Percentiles rank a stretch among this genome's conserved stretches.
phyloP scores from a whole-genome alignment of 2,888 invertebrate species.

The Leptinotarsa juncta region DNA sequence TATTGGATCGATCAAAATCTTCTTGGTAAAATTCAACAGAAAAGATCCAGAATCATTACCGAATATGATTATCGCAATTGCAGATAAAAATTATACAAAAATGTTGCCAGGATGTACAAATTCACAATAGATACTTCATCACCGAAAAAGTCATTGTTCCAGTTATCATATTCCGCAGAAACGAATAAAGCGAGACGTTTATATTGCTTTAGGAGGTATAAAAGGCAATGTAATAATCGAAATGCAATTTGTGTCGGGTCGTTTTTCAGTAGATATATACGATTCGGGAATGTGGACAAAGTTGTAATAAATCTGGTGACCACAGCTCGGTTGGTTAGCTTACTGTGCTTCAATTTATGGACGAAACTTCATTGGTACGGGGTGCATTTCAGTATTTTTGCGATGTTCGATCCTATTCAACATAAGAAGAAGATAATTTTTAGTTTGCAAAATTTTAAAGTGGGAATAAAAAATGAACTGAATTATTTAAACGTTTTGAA shows the following conservation, averaged over 20 bases:
- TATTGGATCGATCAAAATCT: no score
- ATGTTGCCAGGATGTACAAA: not conserved
- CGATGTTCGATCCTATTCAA: not conserved
- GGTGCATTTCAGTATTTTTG: not conserved
- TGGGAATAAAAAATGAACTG: no score
- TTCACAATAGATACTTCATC: not conserved
- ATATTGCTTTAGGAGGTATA: slow-evolving; percentile 32
- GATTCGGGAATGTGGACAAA: slow-evolving; percentile 54
- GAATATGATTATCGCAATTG: no score
- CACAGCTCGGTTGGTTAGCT: slow-evolving; percentile 51
- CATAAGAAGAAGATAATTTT: no score
- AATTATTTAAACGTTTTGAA: no score
- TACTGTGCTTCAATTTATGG: slow-evolving; percentile 9
- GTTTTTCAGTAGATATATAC: slow-evolving; percentile 50
- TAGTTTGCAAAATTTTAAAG: no score
- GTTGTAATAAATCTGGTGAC: slow-evolving; percentile 63
- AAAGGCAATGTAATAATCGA: slow-evolving; percentile 45
- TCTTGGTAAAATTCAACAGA: no score
- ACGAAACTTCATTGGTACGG: not conserved
- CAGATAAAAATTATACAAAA: no score
- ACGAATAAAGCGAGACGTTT: slow-evolving; percentile 15
- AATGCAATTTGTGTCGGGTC: slow-evolving; percentile 44
- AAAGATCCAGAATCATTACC: no score
- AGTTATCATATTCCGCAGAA: slow-evolving; percentile 13
- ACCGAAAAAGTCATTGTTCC: slow-evolving; percentile 1